Percentiles rank a stretch among this genome's conserved stretches.
These are phyloP conservation scores for Anabacerthia variegaticeps DNA, from an alignment of 2,797 vertebrate species.

Conservation along the genomic window DNA sequence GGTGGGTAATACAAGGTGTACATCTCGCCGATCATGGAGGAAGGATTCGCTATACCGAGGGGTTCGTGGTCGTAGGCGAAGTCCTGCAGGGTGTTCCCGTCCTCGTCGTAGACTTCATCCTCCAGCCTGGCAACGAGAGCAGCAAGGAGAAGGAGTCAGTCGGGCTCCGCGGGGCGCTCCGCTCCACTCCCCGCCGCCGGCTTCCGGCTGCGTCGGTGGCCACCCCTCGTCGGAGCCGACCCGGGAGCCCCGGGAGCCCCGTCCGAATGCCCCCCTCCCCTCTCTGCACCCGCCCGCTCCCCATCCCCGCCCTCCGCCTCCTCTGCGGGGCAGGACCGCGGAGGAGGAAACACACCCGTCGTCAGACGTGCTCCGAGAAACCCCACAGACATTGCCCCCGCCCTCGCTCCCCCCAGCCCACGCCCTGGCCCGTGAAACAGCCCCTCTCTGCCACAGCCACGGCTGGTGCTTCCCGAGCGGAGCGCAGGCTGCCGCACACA, in stretches of 20 bases:
- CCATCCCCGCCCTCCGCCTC: background rate
- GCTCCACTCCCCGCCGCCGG: background rate
- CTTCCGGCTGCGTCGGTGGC: background rate
- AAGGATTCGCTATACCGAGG: conserved; percentile 82
- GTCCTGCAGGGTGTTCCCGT: conserved; percentile 87
- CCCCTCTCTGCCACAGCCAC: background rate
- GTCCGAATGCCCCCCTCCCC: background rate
- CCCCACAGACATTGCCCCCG: background rate
- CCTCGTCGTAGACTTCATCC: conserved; percentile 88
- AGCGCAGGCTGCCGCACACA: background rate
- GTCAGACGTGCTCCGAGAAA: background rate
- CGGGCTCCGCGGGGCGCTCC: background rate
- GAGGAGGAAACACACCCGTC: background rate
- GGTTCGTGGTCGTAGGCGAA: conserved; percentile 87
- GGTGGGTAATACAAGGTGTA: conserved; percentile 85
- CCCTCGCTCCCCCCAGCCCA: background rate
- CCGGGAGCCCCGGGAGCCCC: background rate
- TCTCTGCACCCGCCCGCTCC: background rate
- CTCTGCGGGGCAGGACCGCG: background rate
- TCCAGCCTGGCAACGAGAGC: conserved; percentile 74
- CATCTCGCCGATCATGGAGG: conserved; percentile 82
- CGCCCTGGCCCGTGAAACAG: background rate
- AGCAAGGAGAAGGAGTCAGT: background rate
- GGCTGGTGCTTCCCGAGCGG: background rate
- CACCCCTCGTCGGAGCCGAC: background rate